Percentiles rank a stretch among this genome's conserved stretches.
Evolutionary conservation across 2,113 vertebrate genomes (phyloP).

Genomic region (Saccopteryx bilineata): DNA sequence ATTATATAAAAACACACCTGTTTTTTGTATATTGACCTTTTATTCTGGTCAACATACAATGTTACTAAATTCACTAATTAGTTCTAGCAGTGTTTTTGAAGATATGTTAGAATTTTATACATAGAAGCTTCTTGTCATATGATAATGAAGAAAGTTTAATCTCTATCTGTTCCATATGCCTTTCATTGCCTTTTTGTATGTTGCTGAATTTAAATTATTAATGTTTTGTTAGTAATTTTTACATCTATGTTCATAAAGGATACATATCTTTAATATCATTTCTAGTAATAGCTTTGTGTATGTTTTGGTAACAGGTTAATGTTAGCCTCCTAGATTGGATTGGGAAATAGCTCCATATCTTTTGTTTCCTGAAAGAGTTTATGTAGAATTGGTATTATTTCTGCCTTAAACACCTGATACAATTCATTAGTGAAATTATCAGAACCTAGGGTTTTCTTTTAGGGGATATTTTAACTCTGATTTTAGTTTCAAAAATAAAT

Average conservation of each 20-base stretch:
- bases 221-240: conserved; percentile 14
- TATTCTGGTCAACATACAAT: background rate
- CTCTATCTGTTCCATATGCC: background rate
- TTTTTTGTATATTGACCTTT: background rate
- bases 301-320: background rate
- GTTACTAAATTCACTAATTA: background rate
- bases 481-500: background rate
- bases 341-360: background rate
- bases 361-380: conserved; percentile 26
- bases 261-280: background rate
- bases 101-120: conserved; percentile 20
- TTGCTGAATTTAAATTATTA: background rate
- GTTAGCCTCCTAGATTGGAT: background rate
- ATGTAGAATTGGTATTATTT: background rate
- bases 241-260: background rate
- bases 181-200: background rate
- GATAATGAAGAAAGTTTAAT: background rate
- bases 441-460: background rate
- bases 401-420: background rate
- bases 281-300: background rate
- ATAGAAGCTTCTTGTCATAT: background rate
- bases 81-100: background rate
- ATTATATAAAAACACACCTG: background rate
- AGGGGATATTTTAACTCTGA: background rate
- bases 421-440: background rate